phyloP scores from a whole-genome alignment of 2,888 invertebrate species.

The Dasysyrphus tricinctus region DNA sequence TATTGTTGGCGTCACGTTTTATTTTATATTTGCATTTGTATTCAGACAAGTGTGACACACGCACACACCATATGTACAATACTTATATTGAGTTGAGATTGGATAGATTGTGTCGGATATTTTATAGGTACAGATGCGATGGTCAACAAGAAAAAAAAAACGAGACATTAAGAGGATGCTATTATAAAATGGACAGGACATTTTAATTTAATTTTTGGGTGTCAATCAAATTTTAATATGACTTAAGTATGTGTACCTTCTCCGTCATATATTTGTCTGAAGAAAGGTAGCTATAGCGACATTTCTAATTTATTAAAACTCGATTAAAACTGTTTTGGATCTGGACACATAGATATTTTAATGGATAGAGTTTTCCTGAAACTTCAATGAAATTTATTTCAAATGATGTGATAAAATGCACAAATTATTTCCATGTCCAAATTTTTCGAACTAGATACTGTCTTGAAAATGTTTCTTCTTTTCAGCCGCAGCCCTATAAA shows the following conservation, averaged over 20 bases:
- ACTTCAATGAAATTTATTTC: too few relatives aligned
- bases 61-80: not conserved
- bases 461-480: too few relatives aligned
- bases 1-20: constrained; percentile 74
- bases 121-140: not conserved
- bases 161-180: constrained; percentile 6
- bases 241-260: not conserved
- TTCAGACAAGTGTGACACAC: constrained; percentile 32
- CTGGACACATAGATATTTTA: too few relatives aligned
- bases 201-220: constrained; percentile 46
- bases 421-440: too few relatives aligned
- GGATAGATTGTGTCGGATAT: constrained; percentile 16
- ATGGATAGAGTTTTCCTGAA: too few relatives aligned
- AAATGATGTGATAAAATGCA: too few relatives aligned
- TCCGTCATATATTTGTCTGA: not conserved
- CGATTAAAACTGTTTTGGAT: too few relatives aligned
- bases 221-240: not conserved
- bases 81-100: not conserved
- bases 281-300: too few relatives aligned
- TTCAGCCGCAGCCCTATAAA: too few relatives aligned
- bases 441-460: too few relatives aligned
- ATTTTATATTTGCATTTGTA: constrained; percentile 71
- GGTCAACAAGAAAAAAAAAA: constrained; percentile 2
- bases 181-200: constrained; percentile 21
- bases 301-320: too few relatives aligned